Percentiles rank a stretch among this genome's conserved stretches.
These are phyloP conservation scores for Gracilinanus agilis DNA, from an alignment of 2,113 vertebrate species.

Conservation along the genomic window DNA sequence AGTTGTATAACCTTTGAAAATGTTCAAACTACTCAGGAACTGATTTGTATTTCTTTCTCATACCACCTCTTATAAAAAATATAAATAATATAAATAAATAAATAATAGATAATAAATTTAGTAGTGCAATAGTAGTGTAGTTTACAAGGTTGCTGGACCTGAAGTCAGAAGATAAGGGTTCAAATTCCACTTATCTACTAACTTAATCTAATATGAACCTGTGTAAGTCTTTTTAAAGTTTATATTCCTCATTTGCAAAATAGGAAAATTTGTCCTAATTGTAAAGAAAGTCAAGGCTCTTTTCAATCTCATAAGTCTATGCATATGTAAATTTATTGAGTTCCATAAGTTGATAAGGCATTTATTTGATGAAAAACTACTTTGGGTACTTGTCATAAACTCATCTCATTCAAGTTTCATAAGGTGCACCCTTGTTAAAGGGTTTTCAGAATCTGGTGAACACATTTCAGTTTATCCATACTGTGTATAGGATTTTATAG, in stretches of 20 bases:
- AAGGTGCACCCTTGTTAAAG: background rate
- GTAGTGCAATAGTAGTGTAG: background rate
- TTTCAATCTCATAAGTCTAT: background rate
- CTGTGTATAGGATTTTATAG: background rate
- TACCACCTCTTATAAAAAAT: background rate
- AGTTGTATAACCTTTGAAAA: background rate
- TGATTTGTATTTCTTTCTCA: background rate
- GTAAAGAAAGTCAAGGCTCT: background rate
- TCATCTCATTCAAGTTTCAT: background rate
- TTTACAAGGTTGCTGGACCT: background rate
- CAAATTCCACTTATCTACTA: background rate
- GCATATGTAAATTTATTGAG: background rate
- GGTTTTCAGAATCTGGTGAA: constrained; percentile 22
- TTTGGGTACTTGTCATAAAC: constrained; percentile 27
- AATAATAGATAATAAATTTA: too few species aligned
- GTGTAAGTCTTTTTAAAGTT: background rate
- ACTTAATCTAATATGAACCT: background rate
- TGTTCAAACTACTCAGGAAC: background rate
- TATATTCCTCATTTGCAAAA: background rate
- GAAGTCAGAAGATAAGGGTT: background rate
- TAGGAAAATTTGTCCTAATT: background rate
- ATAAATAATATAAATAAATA: too few species aligned
- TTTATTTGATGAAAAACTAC: background rate
- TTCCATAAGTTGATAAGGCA: background rate
- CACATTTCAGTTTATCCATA: background rate